A percentile compares a stretch with the other conserved stretches of the same genome.
Conservation (phyloP, 2,797 vertebrate genomes). For the Alosa sapidissima region DNA sequence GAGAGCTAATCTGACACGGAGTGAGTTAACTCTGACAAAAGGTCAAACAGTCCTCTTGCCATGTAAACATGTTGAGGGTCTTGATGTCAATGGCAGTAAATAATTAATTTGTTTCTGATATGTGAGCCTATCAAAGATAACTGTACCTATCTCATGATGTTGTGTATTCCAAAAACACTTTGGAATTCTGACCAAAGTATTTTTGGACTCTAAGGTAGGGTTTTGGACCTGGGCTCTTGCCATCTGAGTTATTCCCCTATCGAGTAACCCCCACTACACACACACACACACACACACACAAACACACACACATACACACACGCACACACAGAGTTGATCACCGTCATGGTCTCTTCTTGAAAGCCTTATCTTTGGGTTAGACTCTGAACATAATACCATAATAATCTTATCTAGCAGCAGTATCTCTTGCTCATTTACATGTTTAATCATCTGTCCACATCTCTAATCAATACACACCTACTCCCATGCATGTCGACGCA, state of each 20-base stretch:
- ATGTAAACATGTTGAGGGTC: background rate
- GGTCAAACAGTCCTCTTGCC: background rate
- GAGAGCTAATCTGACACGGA: background rate
- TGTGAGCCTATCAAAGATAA: background rate
- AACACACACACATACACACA: background rate
- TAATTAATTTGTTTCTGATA: slow-evolving; percentile 5
- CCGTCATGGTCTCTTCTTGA: background rate
- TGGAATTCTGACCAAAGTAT: background rate
- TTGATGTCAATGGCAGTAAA: background rate
- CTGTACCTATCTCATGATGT: background rate
- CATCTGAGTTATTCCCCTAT: background rate
- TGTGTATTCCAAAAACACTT: background rate
- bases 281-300: too few species aligned
- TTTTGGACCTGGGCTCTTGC: too few species aligned
- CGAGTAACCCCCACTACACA: background rate
- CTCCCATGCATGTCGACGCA: background rate
- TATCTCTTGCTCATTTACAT: slow-evolving; percentile 14
- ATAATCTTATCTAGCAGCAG: background rate
- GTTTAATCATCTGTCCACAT: background rate
- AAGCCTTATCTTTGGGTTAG: background rate
- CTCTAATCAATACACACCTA: background rate
- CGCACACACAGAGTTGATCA: background rate
- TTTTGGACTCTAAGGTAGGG: too few species aligned
- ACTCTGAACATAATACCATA: background rate
- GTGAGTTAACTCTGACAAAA: background rate